Conservation (phyloP, 2,797 vertebrate species). For the Chrosomus eos region DNA sequence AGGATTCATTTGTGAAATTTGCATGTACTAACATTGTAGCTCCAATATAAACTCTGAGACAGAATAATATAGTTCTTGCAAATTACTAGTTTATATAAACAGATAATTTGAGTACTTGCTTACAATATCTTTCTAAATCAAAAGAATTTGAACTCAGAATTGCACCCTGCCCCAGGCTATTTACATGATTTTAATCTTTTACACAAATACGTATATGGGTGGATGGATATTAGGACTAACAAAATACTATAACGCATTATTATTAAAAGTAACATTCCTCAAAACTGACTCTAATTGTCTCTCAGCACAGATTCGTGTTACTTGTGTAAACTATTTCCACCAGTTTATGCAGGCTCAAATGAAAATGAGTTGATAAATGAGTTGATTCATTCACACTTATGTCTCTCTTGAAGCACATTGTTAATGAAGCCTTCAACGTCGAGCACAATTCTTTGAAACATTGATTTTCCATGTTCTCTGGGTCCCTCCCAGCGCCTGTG, state of each 20-base stretch:
- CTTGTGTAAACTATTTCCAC: not conserved
- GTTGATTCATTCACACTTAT: not conserved
- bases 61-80: not conserved
- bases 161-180: no score
- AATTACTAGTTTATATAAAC: not conserved
- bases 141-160: no score
- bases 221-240: not conserved
- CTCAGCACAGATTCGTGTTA: not conserved
- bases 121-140: not conserved
- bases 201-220: not conserved
- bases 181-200: not conserved
- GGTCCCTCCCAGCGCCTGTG: conserved; percentile 11
- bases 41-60: not conserved
- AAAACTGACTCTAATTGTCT: not conserved
- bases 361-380: not conserved
- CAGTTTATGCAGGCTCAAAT: not conserved
- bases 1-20: not conserved
- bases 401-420: not conserved
- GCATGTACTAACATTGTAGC: not conserved
- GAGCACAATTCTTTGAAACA: not conserved
- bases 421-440: conserved; percentile 36
- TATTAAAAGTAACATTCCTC: not conserved
- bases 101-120: not conserved
- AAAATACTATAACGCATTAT: not conserved
- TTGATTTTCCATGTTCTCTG: conserved; percentile 33